These are phyloP conservation scores for Parnassius mnemosyne DNA, from an alignment of 2,888 invertebrate species.

Conservation along the genomic window DNA sequence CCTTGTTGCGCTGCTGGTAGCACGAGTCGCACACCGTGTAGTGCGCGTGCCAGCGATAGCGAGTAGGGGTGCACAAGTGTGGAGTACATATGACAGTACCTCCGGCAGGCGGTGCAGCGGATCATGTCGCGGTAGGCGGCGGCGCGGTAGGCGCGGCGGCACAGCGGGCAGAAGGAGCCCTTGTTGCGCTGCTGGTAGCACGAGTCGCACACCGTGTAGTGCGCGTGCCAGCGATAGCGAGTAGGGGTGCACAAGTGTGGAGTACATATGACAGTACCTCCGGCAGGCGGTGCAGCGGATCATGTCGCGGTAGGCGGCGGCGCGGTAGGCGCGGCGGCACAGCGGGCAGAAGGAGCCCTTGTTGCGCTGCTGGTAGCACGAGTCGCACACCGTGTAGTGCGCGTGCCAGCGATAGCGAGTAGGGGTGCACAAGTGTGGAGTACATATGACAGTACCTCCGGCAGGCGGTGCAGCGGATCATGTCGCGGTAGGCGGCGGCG, in stretches of 20 bases:
- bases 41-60: conserved; percentile 94
- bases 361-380: conserved; percentile 98
- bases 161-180: conserved; percentile 96
- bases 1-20: conserved; percentile 98
- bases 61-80: no score
- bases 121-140: conserved; percentile 97
- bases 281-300: conserved; percentile 93
- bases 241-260: no score
- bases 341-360: conserved; percentile 97
- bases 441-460: conserved; percentile 81
- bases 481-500: conserved; percentile 95
- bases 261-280: conserved; percentile 74
- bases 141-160: conserved; percentile 96
- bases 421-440: no score
- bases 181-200: conserved; percentile 99
- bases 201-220: conserved; percentile 98
- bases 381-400: conserved; percentile 98
- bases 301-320: conserved; percentile 97
- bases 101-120: conserved; percentile 92
- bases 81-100: conserved; percentile 64
- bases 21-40: conserved; percentile 99
- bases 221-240: conserved; percentile 92
- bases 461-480: conserved; percentile 95
- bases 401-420: conserved; percentile 90
- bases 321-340: conserved; percentile 96